Evolutionary conservation across 2,888 invertebrate species (phyloP), one percentile per base, ranked within the genome.

Genomic region (Rhorus exstirpatorius): DNA sequence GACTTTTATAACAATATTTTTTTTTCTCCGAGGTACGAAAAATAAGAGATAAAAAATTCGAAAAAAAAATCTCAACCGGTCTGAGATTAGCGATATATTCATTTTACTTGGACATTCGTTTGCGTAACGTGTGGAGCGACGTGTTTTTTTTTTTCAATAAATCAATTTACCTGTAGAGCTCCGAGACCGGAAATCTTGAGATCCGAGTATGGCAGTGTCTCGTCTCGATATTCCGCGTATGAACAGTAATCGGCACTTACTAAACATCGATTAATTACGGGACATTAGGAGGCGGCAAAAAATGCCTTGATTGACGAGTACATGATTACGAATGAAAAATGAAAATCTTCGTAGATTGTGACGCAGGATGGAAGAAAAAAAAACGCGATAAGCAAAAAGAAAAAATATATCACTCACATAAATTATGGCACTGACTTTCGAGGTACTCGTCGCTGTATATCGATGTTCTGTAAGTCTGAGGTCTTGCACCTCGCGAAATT

Each of bases 361-460:
- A 49, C 12, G 21, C 21, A 14, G 17, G 10, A 14, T 44, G n/a
- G 1, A 31, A 41, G 58, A 17, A 65, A 65, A 46, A 65, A 3
- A 0, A 12, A n/a, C n/a, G n/a, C n/a, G n/a, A n/a, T n/a, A n/a
- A n/a, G n/a, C n/a, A 0, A 7, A 7, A 10, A 8, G n/a, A 65
- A 4, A 46, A 46, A 46, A 17, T 65, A 49, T 49, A 14, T 63
- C 86, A 94, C 95, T 94, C 86, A 94, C 95, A 94, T 87, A 95
- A 94, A 89, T 95, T 95, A 84, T 94, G 93, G 93, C 98, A 98
- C 89, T 97, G 96, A 93, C 96, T 97, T 92, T 97, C 97, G 87
- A 97, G 95, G 91, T 98, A 98, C 88, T 97, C 96, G 35, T 97
- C 96, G 86, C 96, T 95, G 87, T 95, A 95, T 89, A 95, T 95